Base-by-base conservation (phyloP, 2,113 vertebrate species). In the Lates calcarifer region DNA sequence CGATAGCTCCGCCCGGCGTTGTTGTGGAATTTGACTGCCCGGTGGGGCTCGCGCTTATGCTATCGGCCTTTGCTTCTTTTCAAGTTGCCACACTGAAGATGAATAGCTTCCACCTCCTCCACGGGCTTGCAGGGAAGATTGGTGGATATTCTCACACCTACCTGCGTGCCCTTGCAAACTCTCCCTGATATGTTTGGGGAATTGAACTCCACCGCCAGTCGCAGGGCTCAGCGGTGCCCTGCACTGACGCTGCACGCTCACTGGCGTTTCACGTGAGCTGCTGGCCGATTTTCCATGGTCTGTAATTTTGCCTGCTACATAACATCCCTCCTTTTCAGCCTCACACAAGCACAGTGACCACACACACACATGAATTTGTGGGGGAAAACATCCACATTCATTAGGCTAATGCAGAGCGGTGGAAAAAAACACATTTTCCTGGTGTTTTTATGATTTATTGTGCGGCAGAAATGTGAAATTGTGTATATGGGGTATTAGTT, bases 361-460 rank as follows among this genome's bases (percentile, higher is more conserved):
- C 49, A 53, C 64, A 63, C 39, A 63, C 62, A 58, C 68, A 67
- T 45, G 33, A 41, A 73, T 72, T 73, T 83, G 74, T 79, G 60
- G 31, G 68, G 56, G 64, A 79, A 86, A 90, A 81, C 89, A 90
- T 84, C 83, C 87, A 94, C 87, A 90, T 94, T 95, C 91, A 95
- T 95, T 94, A 94, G 69, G 78, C 89, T 92, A 95, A 95, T 94
- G 92, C 90, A 87, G 67, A 81, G 81, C 87, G 80, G 79, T 90
- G 73, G 79, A 88, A 84, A 88, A 89, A 85, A 79, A 65, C 58
- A 88, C 73, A 87, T 86, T 91, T 84, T 87, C 63, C 68, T 83
- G 53, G 74, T 92, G 84, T 93, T 90, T 91, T 91, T 66, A 67
- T 92, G 93, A 95, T 95, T 94, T 92, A 95, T 93, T 82, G 83